These are phyloP conservation scores for Cotesia glomerata DNA, from an alignment of 1,140 invertebrate genomes.

Conservation along the genomic window DNA sequence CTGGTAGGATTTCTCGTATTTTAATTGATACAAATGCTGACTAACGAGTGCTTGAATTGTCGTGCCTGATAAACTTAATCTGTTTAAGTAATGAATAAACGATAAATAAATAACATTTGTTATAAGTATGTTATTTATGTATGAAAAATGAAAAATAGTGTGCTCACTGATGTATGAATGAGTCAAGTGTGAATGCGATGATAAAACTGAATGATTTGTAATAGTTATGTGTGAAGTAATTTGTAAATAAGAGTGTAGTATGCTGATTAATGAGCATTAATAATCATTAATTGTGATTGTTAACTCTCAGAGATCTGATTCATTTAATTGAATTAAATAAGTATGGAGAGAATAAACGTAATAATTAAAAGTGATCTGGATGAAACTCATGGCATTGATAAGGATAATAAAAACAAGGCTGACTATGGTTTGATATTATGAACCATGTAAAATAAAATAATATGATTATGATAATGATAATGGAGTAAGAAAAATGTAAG, in stretches of 20 bases:
- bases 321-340: no score
- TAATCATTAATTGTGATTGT: background rate
- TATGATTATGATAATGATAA: no score
- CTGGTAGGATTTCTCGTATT: slow-evolving; percentile 16
- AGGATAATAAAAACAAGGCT: no score
- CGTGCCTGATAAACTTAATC: slow-evolving; percentile 14
- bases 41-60: slow-evolving; percentile 8
- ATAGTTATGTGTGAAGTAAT: background rate
- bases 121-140: slow-evolving; percentile 35
- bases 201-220: no score
- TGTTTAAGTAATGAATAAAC: slow-evolving; percentile 29
- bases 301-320: no score
- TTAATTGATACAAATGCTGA: slow-evolving; percentile 12
- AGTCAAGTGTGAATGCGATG: background rate
- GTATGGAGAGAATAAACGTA: background rate
- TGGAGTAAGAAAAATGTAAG: no score
- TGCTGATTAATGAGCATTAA: background rate
- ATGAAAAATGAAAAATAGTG: no score
- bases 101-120: slow-evolving; percentile 29
- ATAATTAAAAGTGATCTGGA: no score
- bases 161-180: background rate
- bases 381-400: no score
- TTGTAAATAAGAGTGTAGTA: background rate
- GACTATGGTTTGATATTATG: no score
- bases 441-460: no score